Percentiles rank a stretch among this genome's conserved stretches.
These are phyloP conservation scores for Ivindomyrus marchei DNA, from an alignment of 2,113 vertebrate species.

Conservation along the genomic window DNA sequence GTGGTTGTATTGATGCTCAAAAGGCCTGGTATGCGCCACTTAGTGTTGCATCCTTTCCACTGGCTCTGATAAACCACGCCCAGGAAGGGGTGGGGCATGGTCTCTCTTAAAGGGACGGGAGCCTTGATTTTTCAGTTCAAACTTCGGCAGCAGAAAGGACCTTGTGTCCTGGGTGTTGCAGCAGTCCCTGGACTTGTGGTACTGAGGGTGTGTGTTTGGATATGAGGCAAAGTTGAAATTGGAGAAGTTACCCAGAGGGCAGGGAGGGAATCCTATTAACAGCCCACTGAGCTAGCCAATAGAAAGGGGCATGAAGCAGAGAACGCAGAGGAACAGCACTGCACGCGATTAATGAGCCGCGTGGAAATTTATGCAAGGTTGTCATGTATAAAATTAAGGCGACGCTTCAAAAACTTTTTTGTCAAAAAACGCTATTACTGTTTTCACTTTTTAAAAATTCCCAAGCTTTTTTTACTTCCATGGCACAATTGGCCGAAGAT, in stretches of 20 bases:
- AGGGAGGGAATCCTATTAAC: conserved; percentile 20
- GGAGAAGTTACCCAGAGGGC: conserved; percentile 24
- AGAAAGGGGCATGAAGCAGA: conserved; percentile 31
- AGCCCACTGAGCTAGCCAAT: conserved; percentile 38
- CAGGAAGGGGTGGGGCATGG: background rate
- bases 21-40: background rate
- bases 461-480: background rate
- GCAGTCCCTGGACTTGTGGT: background rate
- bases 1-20: background rate
- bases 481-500: background rate
- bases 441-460: conserved; percentile 8
- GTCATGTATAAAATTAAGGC: conserved; percentile 52
- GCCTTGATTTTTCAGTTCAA: background rate
- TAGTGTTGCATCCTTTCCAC: background rate
- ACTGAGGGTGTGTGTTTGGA: background rate
- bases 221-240: background rate
- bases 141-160: background rate
- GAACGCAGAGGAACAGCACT: conserved; percentile 36
- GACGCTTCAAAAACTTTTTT: conserved; percentile 50
- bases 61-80: background rate
- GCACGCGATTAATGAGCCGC: conserved; percentile 51
- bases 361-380: conserved; percentile 47
- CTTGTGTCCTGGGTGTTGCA: background rate
- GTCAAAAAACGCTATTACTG: conserved; percentile 43
- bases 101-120: conserved; percentile 4